These are phyloP conservation scores for Perca fluviatilis DNA, from an alignment of 2,113 vertebrate species.

Conservation along the genomic window DNA sequence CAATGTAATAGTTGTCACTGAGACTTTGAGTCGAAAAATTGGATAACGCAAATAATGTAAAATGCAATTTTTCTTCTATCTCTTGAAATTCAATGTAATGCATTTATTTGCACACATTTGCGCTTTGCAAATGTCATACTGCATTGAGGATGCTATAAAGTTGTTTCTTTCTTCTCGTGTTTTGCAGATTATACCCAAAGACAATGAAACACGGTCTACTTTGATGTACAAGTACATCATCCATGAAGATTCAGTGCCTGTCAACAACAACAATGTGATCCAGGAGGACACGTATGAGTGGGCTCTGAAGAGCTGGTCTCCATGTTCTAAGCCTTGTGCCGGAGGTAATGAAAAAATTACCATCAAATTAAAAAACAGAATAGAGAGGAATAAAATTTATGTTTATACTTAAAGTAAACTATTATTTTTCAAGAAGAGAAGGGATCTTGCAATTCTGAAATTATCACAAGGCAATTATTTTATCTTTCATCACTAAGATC, in stretches of 20 bases:
- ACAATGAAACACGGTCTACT: slow-evolving; percentile 93
- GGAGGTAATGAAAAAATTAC: slow-evolving; percentile 86
- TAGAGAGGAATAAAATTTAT: neutral
- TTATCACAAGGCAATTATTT: too few species aligned
- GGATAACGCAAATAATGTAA: too few species aligned
- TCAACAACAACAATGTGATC: slow-evolving; percentile 97
- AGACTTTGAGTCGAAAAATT: neutral
- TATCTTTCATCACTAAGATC: too few species aligned
- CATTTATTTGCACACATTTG: slow-evolving; percentile 20
- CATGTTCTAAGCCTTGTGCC: slow-evolving; percentile 93
- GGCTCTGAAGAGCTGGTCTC: slow-evolving; percentile 98
- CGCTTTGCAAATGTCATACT: neutral
- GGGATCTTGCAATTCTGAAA: too few species aligned
- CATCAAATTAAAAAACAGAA: slow-evolving; percentile 3
- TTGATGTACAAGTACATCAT: slow-evolving; percentile 97
- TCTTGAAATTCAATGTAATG: neutral
- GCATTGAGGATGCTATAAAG: neutral
- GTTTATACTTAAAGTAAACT: too few species aligned
- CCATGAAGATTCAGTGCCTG: slow-evolving; percentile 94
- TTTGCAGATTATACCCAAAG: slow-evolving; percentile 93
- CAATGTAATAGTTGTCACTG: too few species aligned
- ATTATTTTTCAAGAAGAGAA: too few species aligned
- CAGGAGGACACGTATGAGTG: slow-evolving; percentile 96
- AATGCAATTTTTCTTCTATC: neutral
- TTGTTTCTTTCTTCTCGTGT: neutral